phyloP scores from a whole-genome alignment of 1,140 invertebrate species.

The Heliconius nattereri region DNA sequence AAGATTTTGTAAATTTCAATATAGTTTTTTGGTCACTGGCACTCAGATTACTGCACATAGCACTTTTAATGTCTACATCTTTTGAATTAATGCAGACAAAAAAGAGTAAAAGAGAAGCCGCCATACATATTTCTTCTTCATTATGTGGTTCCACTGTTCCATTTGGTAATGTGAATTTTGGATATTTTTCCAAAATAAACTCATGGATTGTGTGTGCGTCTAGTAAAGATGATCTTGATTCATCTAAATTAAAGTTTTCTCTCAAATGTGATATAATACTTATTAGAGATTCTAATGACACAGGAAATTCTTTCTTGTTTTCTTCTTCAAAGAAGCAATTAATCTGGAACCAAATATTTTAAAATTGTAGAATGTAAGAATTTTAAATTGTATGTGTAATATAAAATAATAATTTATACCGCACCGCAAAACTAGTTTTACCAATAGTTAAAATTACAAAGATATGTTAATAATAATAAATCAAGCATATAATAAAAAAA shows the following conservation, averaged over 20 bases:
- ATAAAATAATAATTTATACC: conserved; percentile 6
- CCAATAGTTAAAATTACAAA: no score
- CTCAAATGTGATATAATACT: conserved; percentile 66
- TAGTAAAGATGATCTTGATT: conserved; percentile 68
- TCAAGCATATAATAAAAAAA: no score
- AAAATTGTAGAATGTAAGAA: no score
- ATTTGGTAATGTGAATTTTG: conserved; percentile 69
- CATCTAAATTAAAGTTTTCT: conserved; percentile 64
- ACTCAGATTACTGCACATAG: conserved; percentile 71
- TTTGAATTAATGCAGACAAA: conserved; percentile 76
- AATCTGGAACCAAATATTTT: conserved; percentile 56
- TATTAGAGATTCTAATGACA: conserved; percentile 57
- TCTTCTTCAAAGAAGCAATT: conserved; percentile 67
- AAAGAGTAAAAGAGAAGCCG: conserved; percentile 66
- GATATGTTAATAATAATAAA: no score
- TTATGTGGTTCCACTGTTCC: conserved; percentile 51
- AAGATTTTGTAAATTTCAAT: conserved; percentile 66
- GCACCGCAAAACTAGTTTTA: no score
- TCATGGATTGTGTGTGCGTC: conserved; percentile 64
- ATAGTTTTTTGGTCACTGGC: conserved; percentile 66
- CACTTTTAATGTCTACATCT: conserved; percentile 69
- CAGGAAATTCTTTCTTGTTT: conserved; percentile 43
- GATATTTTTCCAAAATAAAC: conserved; percentile 71
- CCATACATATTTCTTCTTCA: conserved; percentile 61
- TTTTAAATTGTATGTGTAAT: no score